Conservation (phyloP, 2,797 vertebrate species). For the Octomys mimax region DNA sequence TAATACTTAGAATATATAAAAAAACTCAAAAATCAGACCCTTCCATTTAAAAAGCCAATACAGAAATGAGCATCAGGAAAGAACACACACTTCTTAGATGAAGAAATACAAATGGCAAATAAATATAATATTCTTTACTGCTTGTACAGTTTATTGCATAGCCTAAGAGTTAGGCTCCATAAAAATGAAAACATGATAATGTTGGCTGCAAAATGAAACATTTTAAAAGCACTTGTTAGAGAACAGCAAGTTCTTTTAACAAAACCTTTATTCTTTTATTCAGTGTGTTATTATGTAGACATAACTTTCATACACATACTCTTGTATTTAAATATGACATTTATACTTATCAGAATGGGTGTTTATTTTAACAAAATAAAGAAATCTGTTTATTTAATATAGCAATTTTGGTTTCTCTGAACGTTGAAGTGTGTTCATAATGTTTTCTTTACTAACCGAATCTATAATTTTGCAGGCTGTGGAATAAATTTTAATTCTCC, state of each 20-base stretch:
- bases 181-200: neutral
- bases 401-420: neutral
- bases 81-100: neutral
- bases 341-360: neutral
- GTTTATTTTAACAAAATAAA: neutral
- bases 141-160: neutral
- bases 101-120: neutral
- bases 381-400: neutral
- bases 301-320: neutral
- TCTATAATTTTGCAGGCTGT: slow-evolving; percentile 8
- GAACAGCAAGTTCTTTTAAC: neutral
- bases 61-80: neutral
- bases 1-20: neutral
- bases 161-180: neutral
- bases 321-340: neutral
- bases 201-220: neutral
- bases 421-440: slow-evolving; percentile 1
- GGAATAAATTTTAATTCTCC: slow-evolving; percentile 13
- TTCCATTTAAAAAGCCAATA: neutral
- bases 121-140: neutral
- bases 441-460: neutral
- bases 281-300: neutral
- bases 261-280: neutral
- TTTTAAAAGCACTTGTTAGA: slow-evolving; percentile 4
- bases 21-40: neutral